Percentiles rank a stretch among this genome's conserved stretches.
Conservation (phyloP, 2,797 vertebrate species). For the Luscinia megarhynchos region DNA sequence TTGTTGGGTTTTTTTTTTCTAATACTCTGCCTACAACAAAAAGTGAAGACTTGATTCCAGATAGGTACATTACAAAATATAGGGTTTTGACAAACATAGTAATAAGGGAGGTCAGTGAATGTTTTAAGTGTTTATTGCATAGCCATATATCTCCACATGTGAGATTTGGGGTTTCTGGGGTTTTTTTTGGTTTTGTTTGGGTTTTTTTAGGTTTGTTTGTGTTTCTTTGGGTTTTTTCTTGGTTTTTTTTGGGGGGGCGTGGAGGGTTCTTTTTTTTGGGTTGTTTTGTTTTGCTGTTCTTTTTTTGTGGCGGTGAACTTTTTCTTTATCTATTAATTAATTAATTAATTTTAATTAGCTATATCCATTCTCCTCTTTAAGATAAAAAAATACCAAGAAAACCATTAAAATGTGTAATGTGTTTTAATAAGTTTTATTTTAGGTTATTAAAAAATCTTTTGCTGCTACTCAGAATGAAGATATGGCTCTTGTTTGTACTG, state of each 20-base stretch:
- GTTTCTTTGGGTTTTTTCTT: not conserved
- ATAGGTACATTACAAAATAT: not conserved
- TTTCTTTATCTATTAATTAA: not conserved
- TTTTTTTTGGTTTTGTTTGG: not conserved
- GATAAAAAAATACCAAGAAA: not conserved
- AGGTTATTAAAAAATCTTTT: not conserved
- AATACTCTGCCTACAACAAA: not conserved
- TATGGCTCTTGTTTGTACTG: not conserved
- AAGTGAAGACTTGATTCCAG: not conserved
- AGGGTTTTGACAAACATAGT: not conserved
- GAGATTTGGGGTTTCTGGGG: not conserved
- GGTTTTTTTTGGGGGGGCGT: not conserved
- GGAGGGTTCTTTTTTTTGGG: too few species aligned
- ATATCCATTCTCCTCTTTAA: not conserved
- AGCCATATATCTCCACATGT: not conserved
- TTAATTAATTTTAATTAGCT: not conserved
- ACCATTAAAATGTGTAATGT: not conserved
- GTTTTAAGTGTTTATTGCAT: not conserved
- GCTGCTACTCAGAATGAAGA: not conserved
- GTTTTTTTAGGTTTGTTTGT: not conserved
- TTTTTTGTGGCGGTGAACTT: not conserved
- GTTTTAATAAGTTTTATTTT: not conserved
- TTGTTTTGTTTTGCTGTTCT: not conserved
- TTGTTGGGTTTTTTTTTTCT: not conserved
- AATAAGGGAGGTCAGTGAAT: not conserved